phyloP scores from a whole-genome alignment of 1,140 invertebrate species.

The Diploscapter pachys region DNA sequence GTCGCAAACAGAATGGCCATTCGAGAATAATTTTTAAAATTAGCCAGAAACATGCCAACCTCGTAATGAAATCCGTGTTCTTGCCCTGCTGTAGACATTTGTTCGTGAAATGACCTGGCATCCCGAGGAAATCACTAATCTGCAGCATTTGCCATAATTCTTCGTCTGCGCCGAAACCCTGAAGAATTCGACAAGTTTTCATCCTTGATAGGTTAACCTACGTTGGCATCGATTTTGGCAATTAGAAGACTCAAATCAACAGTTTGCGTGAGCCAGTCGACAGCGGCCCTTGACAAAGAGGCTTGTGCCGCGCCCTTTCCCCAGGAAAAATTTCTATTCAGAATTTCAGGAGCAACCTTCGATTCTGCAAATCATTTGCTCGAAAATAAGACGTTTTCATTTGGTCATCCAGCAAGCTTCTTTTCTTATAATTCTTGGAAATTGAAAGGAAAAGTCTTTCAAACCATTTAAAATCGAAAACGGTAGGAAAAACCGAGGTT shows the following conservation, averaged over 20 bases:
- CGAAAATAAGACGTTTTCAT: not conserved
- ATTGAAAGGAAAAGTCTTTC: too few relatives aligned
- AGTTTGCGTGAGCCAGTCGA: not conserved
- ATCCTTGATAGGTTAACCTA: not conserved
- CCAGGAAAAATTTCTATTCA: not conserved
- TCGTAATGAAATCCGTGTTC: not conserved
- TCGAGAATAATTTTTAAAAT: too few relatives aligned
- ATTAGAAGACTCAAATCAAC: slow-evolving; percentile 3
- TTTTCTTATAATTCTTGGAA: too few relatives aligned
- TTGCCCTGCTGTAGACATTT: not conserved
- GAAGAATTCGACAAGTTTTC: not conserved
- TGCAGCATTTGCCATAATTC: not conserved
- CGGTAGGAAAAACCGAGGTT: too few relatives aligned
- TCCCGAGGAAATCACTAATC: not conserved
- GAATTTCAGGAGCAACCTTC: not conserved
- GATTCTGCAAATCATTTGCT: not conserved
- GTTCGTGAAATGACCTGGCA: slow-evolving; percentile 14
- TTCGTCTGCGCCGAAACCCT: slow-evolving; percentile 9
- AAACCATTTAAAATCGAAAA: too few relatives aligned
- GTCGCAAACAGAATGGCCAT: too few relatives aligned
- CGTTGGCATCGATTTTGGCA: not conserved
- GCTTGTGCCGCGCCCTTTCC: not conserved
- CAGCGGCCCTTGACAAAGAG: not conserved
- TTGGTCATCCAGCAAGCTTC: too few relatives aligned
- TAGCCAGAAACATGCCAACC: not conserved